Percentiles rank a stretch among this genome's conserved stretches.
Conservation (phyloP, 2,113 vertebrate species). For the Tachysurus fulvidraco region DNA sequence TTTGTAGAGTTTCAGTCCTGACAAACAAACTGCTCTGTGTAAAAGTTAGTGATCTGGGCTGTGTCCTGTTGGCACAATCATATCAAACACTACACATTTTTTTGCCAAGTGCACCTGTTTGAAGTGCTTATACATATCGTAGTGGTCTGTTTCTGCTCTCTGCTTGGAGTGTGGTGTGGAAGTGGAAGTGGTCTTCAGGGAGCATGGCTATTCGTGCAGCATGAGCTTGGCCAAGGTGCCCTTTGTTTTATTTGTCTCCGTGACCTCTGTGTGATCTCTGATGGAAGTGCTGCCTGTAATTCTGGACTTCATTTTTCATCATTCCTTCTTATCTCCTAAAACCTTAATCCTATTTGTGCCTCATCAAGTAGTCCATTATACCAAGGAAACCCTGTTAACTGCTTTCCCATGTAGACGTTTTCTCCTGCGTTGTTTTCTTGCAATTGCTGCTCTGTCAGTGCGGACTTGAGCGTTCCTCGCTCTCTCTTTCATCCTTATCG, state of each 20-base stretch:
- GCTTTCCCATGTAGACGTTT: slow-evolving; percentile 19
- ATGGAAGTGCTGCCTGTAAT: slow-evolving; percentile 33
- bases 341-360: slow-evolving; percentile 49
- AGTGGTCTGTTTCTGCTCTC: slow-evolving; percentile 18
- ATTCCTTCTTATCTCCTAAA: slow-evolving; percentile 48
- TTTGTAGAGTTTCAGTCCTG: slow-evolving; percentile 6
- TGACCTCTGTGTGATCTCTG: slow-evolving; percentile 41
- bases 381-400: slow-evolving; percentile 44
- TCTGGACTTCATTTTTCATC: slow-evolving; percentile 48
- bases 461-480: background rate
- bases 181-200: slow-evolving; percentile 25
- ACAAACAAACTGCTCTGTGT: slow-evolving; percentile 22
- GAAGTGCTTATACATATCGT: slow-evolving; percentile 1
- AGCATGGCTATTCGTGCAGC: background rate
- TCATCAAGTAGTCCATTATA: slow-evolving; percentile 50
- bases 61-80: background rate
- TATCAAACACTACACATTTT: background rate
- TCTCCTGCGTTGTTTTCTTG: slow-evolving; percentile 22
- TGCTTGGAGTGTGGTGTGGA: background rate
- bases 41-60: slow-evolving; percentile 8
- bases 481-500: slow-evolving; percentile 17
- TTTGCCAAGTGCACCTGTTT: slow-evolving; percentile 3
- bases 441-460: slow-evolving; percentile 4
- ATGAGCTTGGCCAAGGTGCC: slow-evolving; percentile 45
- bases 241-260: slow-evolving; percentile 44